Percentiles rank a stretch among this genome's conserved stretches.
Evolutionary conservation across 1,140 invertebrate genomes (phyloP).

Genomic region (Heliothis virescens): DNA sequence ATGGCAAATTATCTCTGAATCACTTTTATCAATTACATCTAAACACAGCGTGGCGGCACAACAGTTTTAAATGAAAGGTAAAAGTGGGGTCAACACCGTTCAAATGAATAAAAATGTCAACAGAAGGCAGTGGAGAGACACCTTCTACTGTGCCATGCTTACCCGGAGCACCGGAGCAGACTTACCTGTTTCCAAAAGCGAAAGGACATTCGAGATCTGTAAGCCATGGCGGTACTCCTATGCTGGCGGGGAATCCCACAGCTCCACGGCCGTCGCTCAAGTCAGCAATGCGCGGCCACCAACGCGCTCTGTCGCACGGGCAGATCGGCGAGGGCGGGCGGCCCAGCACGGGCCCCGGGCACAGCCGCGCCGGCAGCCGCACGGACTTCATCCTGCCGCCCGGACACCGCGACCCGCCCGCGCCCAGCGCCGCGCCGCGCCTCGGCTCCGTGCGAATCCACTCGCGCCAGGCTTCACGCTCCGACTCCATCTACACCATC

Average conservation of each 20-base stretch:
- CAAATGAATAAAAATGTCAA: conserved; percentile 87
- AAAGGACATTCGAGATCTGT: conserved; percentile 91
- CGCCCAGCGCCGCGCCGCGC: conserved; percentile 83
- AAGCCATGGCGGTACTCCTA: conserved; percentile 91
- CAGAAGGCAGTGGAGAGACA: conserved; percentile 86
- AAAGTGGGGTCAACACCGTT: conserved; percentile 65
- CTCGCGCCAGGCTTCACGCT: conserved; percentile 89
- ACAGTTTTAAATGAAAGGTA: conserved; percentile 81
- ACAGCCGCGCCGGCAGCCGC: conserved; percentile 93
- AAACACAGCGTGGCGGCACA: conserved; percentile 46
- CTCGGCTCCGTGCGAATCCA: conserved; percentile 87
- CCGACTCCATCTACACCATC: conserved; percentile 95
- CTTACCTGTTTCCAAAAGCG: conserved; percentile 86
- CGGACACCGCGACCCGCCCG: conserved; percentile 88
- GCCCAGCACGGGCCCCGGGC: conserved; percentile 86
- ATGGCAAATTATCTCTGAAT: conserved; percentile 62
- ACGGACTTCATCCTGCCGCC: conserved; percentile 95
- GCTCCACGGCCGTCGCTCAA: conserved; percentile 87
- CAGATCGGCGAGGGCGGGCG: conserved; percentile 89
- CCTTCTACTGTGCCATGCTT: conserved; percentile 80
- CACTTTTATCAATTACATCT: conserved; percentile 40
- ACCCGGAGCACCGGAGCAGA: conserved; percentile 86
- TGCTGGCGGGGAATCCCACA: conserved; percentile 82
- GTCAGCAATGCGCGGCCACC: conserved; percentile 90
- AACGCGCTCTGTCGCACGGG: conserved; percentile 94